Percentiles rank a stretch among this genome's conserved stretches.
phyloP scores from a whole-genome alignment of 2,888 invertebrate species.

The Lydus trimaculatus region DNA sequence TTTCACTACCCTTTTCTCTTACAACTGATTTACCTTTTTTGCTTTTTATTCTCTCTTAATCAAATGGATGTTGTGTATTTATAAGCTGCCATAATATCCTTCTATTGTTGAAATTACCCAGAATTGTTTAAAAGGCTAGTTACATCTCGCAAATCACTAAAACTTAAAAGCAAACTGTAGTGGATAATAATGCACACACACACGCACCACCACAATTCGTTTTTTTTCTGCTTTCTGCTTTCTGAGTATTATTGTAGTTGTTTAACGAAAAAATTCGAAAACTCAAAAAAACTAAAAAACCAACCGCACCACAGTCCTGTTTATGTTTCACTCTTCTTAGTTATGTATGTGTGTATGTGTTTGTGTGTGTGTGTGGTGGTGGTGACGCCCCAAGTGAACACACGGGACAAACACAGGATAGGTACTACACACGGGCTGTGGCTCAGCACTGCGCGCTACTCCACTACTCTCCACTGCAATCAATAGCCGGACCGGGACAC shows the following conservation, averaged over 20 bases:
- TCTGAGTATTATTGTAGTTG: neutral
- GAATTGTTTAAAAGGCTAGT: neutral
- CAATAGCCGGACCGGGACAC: conserved; percentile 43
- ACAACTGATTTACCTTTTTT: neutral
- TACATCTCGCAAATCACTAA: neutral
- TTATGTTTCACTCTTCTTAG: conserved; percentile 24
- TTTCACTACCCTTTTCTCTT: neutral
- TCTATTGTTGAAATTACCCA: neutral
- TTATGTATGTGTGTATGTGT: conserved; percentile 17
- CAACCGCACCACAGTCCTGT: conserved; percentile 34
- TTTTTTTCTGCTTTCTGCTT: neutral
- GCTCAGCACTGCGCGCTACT: conserved; percentile 42
- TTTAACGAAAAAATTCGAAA: conserved; percentile 1
- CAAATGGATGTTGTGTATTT: neutral
- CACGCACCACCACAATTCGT: neutral
- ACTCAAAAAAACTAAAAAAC: conserved; percentile 7
- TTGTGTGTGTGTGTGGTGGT: conserved; percentile 21
- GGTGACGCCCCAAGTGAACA: conserved; percentile 44
- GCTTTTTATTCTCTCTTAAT: neutral
- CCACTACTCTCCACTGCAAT: conserved; percentile 28
- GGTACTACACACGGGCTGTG: conserved; percentile 43
- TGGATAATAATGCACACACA: neutral
- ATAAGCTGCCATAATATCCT: neutral
- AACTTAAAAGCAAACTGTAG: neutral
- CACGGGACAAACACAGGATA: conserved; percentile 34